These are phyloP conservation scores for Notolabrus celidotus DNA, from an alignment of 2,797 vertebrate species.

Conservation along the genomic window DNA sequence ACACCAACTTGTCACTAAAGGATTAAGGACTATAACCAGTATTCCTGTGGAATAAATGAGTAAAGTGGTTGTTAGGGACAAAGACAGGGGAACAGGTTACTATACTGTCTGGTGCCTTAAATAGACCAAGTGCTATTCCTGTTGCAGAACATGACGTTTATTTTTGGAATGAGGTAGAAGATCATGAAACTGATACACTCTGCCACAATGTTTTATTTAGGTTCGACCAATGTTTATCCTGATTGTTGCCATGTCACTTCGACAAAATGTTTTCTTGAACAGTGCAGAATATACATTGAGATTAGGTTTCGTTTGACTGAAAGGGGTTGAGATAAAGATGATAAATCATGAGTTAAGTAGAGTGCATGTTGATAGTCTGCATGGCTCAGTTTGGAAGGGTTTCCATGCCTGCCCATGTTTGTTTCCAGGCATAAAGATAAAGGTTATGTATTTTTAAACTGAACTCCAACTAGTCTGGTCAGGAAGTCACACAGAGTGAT, in stretches of 20 bases:
- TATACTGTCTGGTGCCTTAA: constrained; percentile 63
- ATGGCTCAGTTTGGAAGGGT: constrained; percentile 12
- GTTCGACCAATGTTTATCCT: constrained; percentile 54
- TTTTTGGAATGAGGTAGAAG: constrained; percentile 78
- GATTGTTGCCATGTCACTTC: constrained; percentile 62
- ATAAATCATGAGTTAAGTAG: constrained; percentile 19
- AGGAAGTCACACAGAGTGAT: background rate
- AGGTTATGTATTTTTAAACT: constrained; percentile 12
- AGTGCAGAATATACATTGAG: background rate
- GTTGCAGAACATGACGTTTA: constrained; percentile 72
- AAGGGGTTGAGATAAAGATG: background rate
- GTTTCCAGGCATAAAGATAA: constrained; percentile 4
- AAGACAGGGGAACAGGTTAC: constrained; percentile 35
- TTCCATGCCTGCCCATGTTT: background rate
- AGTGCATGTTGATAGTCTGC: constrained; percentile 5
- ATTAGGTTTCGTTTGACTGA: constrained; percentile 23
- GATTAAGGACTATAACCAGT: constrained; percentile 28
- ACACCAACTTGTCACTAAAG: constrained; percentile 2
- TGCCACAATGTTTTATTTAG: background rate
- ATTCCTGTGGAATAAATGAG: constrained; percentile 6
- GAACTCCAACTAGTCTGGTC: background rate
- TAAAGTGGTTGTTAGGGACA: constrained; percentile 4
- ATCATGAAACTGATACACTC: constrained; percentile 64
- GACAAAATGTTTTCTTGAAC: constrained; percentile 17
- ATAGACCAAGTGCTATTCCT: constrained; percentile 75